Percentiles rank a stretch among this genome's conserved stretches.
Conservation (phyloP, 2,888 invertebrate species). For the Drosophila silvestris region DNA sequence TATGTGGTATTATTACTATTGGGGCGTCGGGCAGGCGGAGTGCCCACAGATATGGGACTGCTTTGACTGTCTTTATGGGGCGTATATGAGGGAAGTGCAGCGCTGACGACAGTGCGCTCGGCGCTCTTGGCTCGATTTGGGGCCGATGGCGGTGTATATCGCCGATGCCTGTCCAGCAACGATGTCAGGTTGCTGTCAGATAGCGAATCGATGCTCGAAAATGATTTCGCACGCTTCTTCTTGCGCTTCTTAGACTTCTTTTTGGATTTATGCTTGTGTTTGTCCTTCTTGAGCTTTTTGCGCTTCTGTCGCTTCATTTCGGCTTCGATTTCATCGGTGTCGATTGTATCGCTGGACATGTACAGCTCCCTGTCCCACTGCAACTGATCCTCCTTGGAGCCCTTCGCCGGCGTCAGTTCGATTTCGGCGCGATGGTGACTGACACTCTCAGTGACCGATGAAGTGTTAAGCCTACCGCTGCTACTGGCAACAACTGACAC, state of each 20-base stretch:
- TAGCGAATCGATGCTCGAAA: slow-evolving; percentile 89
- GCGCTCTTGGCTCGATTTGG: slow-evolving; percentile 66
- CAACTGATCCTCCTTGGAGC: slow-evolving; percentile 74
- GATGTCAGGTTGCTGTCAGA: slow-evolving; percentile 86
- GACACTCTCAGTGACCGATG: slow-evolving; percentile 39
- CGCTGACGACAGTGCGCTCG: slow-evolving; percentile 72
- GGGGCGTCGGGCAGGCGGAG: slow-evolving; percentile 83
- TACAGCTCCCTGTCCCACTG: slow-evolving; percentile 78
- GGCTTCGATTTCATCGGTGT: slow-evolving; percentile 86
- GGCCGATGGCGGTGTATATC: slow-evolving; percentile 83
- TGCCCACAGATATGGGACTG: slow-evolving; percentile 83
- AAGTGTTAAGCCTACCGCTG: slow-evolving; percentile 50
- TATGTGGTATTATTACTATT: slow-evolving; percentile 81
- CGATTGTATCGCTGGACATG: slow-evolving; percentile 78
- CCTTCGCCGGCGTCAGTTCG: slow-evolving; percentile 32
- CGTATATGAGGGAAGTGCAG: slow-evolving; percentile 61
- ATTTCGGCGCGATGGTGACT: slow-evolving; percentile 55
- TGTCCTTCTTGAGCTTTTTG: slow-evolving; percentile 86
- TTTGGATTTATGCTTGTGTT: slow-evolving; percentile 91
- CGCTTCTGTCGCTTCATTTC: slow-evolving; percentile 87
- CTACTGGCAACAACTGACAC: slow-evolving; percentile 53
- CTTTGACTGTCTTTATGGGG: slow-evolving; percentile 82
- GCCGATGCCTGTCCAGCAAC: slow-evolving; percentile 74
- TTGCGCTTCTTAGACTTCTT: slow-evolving; percentile 90
- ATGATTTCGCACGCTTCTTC: slow-evolving; percentile 88